These are phyloP conservation scores for Saccostrea glomerata DNA, from an alignment of 1,140 invertebrate species.

Conservation along the genomic window DNA sequence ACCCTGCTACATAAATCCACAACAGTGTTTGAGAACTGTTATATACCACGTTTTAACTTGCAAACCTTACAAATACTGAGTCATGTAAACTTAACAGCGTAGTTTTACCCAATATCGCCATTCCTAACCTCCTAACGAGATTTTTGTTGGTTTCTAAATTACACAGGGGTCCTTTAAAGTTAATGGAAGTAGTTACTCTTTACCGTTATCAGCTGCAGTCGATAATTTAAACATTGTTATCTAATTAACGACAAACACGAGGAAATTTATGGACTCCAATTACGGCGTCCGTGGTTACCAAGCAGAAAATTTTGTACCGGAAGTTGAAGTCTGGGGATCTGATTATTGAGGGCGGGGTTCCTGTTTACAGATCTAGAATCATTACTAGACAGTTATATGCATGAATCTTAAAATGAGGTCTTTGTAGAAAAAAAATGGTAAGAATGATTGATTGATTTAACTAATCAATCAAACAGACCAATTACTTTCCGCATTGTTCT, in stretches of 20 bases:
- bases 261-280: not conserved
- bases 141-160: not conserved
- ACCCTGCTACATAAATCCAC: too few species aligned
- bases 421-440: not conserved
- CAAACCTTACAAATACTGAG: not conserved
- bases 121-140: too few species aligned
- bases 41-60: not conserved
- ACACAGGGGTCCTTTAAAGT: not conserved
- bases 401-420: not conserved
- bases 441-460: not conserved
- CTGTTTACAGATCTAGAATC: not conserved
- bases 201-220: not conserved
- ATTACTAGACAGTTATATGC: not conserved
- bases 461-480: not conserved
- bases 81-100: not conserved
- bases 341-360: not conserved
- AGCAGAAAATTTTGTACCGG: not conserved
- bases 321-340: not conserved
- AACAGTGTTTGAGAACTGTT: not conserved
- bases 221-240: constrained; percentile 18
- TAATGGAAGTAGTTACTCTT: not conserved
- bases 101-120: too few species aligned
- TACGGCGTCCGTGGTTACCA: not conserved
- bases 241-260: not conserved
- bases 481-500: not conserved